A percentile compares a stretch with the other conserved stretches of the same genome.
Evolutionary conservation across 2,113 vertebrate species (phyloP).

Genomic region (Oreochromis niloticus): DNA sequence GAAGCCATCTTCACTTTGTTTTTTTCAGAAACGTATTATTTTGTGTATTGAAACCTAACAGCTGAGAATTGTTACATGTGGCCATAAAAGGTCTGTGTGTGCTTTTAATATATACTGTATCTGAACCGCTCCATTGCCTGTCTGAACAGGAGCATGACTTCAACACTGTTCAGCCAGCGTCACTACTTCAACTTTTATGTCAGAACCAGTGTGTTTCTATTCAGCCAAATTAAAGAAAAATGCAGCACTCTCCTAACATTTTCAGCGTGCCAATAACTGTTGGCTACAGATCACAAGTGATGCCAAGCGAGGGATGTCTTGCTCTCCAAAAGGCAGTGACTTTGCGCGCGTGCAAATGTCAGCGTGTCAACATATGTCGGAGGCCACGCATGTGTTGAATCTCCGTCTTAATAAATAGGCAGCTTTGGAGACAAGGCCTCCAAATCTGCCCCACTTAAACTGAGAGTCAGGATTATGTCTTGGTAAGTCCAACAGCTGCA

Average conservation of each 20-base stretch:
- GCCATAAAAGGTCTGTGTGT: background rate
- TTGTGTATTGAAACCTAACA: background rate
- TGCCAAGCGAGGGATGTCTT: background rate
- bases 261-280: background rate
- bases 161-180: background rate
- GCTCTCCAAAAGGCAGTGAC: background rate
- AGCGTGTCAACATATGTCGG: background rate
- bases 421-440: background rate
- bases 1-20: background rate
- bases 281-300: background rate
- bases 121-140: background rate
- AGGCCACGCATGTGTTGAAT: background rate
- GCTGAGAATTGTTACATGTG: background rate
- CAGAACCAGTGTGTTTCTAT: background rate
- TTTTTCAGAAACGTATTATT: background rate
- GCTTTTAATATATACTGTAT: background rate
- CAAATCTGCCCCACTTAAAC: background rate
- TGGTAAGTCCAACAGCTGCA: constrained; percentile 45
- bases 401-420: background rate
- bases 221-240: background rate
- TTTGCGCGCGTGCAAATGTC: background rate
- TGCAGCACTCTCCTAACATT: background rate
- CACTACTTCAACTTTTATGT: background rate
- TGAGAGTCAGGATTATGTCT: constrained; percentile 30
- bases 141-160: background rate